phyloP scores from a whole-genome alignment of 2,113 vertebrate species.

The Hippopotamus amphibius region DNA sequence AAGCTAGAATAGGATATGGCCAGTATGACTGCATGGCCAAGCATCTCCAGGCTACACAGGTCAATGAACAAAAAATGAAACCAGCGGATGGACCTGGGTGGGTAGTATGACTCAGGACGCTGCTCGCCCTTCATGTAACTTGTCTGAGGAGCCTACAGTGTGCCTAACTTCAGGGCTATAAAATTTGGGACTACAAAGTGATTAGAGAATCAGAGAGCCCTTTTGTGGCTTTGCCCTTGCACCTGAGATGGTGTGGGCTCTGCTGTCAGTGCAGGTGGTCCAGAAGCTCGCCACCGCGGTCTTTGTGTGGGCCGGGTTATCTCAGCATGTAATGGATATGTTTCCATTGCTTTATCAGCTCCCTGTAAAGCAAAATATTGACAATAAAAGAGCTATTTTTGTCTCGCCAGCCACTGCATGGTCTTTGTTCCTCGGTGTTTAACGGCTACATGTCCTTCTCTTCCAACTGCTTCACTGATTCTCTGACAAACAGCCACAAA shows the following conservation, averaged over 20 bases:
- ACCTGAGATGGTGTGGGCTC: constrained; percentile 8
- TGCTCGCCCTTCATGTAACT: background rate
- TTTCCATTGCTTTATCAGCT: constrained; percentile 82
- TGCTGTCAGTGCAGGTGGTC: constrained; percentile 60
- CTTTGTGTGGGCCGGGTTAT: constrained; percentile 73
- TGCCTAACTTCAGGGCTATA: background rate
- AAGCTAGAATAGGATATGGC: background rate
- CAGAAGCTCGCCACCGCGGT: constrained; percentile 26
- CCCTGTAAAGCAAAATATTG: constrained; percentile 87
- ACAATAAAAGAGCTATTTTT: constrained; percentile 86
- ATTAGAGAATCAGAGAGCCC: constrained; percentile 40
- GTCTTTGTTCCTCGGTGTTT: constrained; percentile 79
- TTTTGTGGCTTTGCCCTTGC: constrained; percentile 61
- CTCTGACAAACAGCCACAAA: constrained; percentile 83
- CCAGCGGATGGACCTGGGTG: background rate
- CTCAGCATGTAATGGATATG: constrained; percentile 71
- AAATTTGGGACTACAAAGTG: background rate
- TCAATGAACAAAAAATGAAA: background rate
- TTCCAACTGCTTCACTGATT: constrained; percentile 81
- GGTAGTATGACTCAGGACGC: rapidly evolving
- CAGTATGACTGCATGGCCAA: background rate
- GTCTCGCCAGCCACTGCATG: constrained; percentile 63
- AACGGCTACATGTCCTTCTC: constrained; percentile 76
- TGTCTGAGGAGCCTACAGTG: background rate
- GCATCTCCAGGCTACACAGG: background rate